A percentile compares a stretch with the other conserved stretches of the same genome.
These are phyloP conservation scores for Canis aureus DNA, from an alignment of 2,113 vertebrate species.

Conservation along the genomic window DNA sequence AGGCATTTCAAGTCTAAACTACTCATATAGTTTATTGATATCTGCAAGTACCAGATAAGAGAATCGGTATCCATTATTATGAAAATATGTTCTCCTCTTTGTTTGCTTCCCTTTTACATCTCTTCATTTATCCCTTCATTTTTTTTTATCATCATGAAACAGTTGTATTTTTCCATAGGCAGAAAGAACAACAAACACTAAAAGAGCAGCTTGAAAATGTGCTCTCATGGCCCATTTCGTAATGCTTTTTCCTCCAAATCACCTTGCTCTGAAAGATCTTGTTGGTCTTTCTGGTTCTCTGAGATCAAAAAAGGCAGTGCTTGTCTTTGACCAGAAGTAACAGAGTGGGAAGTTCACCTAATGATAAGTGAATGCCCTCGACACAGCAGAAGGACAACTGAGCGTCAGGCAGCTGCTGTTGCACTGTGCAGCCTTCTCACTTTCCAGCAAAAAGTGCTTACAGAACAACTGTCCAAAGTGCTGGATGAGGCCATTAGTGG, in stretches of 20 bases:
- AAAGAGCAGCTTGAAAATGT: neutral
- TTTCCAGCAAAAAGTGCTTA: conserved; percentile 59
- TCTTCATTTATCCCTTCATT: conserved; percentile 6
- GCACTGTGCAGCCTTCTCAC: neutral
- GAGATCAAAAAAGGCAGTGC: neutral
- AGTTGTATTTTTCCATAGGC: neutral
- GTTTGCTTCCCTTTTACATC: neutral
- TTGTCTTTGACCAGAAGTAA: conserved; percentile 43
- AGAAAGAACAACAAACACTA: neutral
- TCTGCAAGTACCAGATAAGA: neutral
- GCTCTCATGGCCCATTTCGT: neutral
- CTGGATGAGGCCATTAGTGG: conserved; percentile 66
- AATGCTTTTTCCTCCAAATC: neutral
- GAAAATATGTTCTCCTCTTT: neutral
- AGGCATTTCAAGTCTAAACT: neutral
- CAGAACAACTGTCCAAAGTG: conserved; percentile 47
- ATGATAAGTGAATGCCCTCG: neutral
- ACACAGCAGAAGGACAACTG: conserved; percentile 35
- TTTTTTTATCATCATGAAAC: neutral
- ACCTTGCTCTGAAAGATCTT: neutral
- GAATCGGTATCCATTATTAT: neutral
- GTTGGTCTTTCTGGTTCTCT: conserved; percentile 7
- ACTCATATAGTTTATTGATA: neutral
- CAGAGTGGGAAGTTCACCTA: neutral
- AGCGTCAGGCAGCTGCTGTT: neutral